Conservation (phyloP, 2,888 invertebrate species). For the Lamproptera curius region DNA sequence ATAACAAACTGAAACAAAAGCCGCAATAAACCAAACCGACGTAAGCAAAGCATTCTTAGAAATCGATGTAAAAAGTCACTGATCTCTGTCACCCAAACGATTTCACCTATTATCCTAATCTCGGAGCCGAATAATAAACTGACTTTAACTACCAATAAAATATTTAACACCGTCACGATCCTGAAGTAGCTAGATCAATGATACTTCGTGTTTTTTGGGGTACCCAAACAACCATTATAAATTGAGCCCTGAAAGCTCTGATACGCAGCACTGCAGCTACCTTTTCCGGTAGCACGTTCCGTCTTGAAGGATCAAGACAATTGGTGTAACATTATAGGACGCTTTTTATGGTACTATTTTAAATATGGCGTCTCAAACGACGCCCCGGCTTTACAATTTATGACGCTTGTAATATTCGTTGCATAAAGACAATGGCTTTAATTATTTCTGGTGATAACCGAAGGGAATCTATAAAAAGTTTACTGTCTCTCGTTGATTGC, state of each 20-base stretch:
- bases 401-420: conserved; percentile 62
- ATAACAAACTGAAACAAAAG: too few species aligned
- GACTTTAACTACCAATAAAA: conserved; percentile 71
- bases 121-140: conserved; percentile 62
- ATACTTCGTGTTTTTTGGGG: conserved; percentile 49
- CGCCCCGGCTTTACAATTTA: conserved; percentile 56
- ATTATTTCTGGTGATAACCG: conserved; percentile 70
- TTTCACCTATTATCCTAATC: conserved; percentile 70
- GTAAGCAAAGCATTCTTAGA: conserved; percentile 14
- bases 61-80: conserved; percentile 39
- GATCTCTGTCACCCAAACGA: conserved; percentile 59
- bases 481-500: conserved; percentile 41
- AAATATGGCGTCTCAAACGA: conserved; percentile 66
- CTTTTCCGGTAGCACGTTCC: conserved; percentile 20
- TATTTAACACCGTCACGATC: conserved; percentile 63
- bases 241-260: conserved; percentile 30
- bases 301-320: conserved; percentile 27
- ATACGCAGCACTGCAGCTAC: conserved; percentile 4
- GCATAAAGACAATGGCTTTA: conserved; percentile 70
- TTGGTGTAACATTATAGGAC: conserved; percentile 45
- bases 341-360: conserved; percentile 70
- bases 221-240: conserved; percentile 36
- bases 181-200: conserved; percentile 57
- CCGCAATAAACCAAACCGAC: too few species aligned
- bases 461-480: conserved; percentile 54